Conservation (phyloP, 2,888 invertebrate species). For the Lutraria lutraria region DNA sequence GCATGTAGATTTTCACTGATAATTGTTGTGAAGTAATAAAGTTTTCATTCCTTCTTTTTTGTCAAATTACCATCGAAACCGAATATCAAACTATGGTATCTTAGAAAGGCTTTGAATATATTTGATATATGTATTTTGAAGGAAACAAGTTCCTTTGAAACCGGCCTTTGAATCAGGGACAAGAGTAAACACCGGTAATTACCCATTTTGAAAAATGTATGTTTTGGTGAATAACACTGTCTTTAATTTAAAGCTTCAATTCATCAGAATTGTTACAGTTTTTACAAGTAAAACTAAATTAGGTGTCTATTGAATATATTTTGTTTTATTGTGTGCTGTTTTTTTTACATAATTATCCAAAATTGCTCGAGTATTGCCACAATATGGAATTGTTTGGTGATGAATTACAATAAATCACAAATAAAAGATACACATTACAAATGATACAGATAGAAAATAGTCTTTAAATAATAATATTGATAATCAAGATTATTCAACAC, state of each 20-base stretch:
- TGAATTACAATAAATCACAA: too few relatives aligned
- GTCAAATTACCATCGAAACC: not conserved
- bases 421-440: too few relatives aligned
- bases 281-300: too few relatives aligned
- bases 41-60: not conserved
- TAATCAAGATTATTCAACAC: too few relatives aligned
- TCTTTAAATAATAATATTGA: too few relatives aligned
- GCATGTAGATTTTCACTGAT: constrained; percentile 10
- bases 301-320: too few relatives aligned
- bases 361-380: too few relatives aligned
- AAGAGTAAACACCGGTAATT: not conserved
- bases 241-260: not conserved
- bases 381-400: too few relatives aligned
- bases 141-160: constrained; percentile 3
- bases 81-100: not conserved
- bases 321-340: too few relatives aligned
- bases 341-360: too few relatives aligned
- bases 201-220: not conserved
- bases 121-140: not conserved
- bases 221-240: not conserved
- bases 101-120: not conserved
- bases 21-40: not conserved
- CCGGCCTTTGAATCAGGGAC: not conserved
- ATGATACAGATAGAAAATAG: too few relatives aligned
- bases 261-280: not conserved